Conservation (phyloP, 2,797 vertebrate genomes). For the Gymnothorax reevesii region DNA sequence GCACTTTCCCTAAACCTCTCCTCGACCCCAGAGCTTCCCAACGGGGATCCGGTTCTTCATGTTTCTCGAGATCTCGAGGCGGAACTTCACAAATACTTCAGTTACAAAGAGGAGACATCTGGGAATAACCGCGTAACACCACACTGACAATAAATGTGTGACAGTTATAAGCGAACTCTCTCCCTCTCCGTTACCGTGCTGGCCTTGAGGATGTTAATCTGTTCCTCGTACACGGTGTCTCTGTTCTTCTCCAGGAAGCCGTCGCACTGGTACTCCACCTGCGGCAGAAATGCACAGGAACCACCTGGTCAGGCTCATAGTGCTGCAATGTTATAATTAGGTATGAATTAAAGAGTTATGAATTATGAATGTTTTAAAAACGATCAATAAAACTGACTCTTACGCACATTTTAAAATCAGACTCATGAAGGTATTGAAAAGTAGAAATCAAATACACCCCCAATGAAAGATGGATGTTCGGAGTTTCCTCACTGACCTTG, state of each 20-base stretch:
- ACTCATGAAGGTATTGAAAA: not conserved
- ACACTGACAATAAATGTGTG: no score
- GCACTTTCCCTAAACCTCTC: no score
- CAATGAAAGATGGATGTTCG: not conserved
- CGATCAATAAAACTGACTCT: not conserved
- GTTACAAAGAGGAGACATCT: no score
- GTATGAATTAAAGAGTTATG: not conserved
- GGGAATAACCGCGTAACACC: no score
- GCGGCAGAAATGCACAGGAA: slow-evolving; percentile 15
- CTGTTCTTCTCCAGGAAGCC: slow-evolving; percentile 96
- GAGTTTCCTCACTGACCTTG: slow-evolving; percentile 71
- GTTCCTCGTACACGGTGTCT: slow-evolving; percentile 94
- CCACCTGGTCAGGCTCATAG: not conserved
- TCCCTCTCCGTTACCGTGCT: slow-evolving; percentile 78
- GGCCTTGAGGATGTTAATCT: slow-evolving; percentile 95
- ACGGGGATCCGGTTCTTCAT: no score
- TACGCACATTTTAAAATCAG: not conserved
- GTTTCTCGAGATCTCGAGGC: no score
- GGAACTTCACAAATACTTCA: no score
- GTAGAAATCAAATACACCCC: not conserved
- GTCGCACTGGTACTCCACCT: slow-evolving; percentile 94
- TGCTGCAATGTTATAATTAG: no score
- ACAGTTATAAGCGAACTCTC: no score
- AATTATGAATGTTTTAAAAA: not conserved
- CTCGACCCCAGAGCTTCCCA: no score